These are phyloP conservation scores for Enteromius afrohamiltoni DNA, from an alignment of 2,797 vertebrate genomes.

Conservation along the genomic window DNA sequence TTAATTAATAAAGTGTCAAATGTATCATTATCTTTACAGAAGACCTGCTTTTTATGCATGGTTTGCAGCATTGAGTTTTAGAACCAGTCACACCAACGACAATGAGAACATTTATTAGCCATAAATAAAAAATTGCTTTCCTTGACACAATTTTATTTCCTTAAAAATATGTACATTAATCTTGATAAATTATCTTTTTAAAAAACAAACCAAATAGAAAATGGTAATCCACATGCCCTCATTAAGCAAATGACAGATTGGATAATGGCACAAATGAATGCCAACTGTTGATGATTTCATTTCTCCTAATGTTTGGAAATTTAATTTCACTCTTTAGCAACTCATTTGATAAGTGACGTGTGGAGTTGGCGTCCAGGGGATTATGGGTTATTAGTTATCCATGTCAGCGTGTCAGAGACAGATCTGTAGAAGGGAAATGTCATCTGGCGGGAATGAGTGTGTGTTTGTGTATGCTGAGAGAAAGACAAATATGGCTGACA, in stretches of 20 bases:
- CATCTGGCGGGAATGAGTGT: background rate
- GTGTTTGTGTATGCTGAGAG: background rate
- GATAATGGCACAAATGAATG: background rate
- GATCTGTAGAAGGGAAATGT: slow-evolving; percentile 11
- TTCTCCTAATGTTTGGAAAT: background rate
- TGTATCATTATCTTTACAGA: background rate
- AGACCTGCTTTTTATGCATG: background rate
- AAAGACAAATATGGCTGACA: slow-evolving; percentile 12
- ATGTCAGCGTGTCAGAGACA: slow-evolving; percentile 39
- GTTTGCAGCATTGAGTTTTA: background rate
- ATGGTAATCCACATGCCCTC: background rate
- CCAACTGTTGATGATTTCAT: background rate
- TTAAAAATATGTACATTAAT: background rate
- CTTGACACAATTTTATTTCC: background rate
- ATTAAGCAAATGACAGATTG: background rate
- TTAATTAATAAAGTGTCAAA: background rate
- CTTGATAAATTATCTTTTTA: background rate
- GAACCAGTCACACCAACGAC: background rate
- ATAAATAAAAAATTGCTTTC: no score
- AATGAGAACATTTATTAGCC: background rate
- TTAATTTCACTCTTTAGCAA: background rate
- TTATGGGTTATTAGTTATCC: slow-evolving; percentile 33
- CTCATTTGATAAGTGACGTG: slow-evolving; percentile 18
- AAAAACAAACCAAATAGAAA: background rate
- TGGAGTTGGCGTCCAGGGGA: background rate